Evolutionary conservation across 2,797 vertebrate genomes (phyloP).

Genomic region (Hippocampus kuda): DNA sequence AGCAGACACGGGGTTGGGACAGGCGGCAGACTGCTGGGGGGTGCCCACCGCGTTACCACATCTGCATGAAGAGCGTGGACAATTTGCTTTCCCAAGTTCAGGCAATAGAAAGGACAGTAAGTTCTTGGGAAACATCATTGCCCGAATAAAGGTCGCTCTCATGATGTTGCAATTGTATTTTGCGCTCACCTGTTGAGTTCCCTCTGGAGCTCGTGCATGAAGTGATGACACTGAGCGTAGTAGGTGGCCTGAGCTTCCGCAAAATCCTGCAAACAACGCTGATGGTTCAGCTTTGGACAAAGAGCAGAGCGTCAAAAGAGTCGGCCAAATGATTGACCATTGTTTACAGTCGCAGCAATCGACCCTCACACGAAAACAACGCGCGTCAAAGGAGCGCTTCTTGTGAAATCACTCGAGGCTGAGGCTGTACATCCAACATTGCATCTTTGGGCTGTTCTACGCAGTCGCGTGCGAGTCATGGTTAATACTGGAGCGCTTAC

Average conservation of each 20-base stretch:
- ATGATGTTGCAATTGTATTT: background rate
- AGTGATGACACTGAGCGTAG: constrained; percentile 87
- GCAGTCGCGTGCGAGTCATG: background rate
- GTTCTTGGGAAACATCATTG: background rate
- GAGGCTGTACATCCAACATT: too few relatives aligned
- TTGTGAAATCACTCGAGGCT: too few relatives aligned
- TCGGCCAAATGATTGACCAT: background rate
- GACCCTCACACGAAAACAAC: too few relatives aligned
- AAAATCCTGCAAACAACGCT: constrained; percentile 90
- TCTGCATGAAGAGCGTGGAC: constrained; percentile 9
- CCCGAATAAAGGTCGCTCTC: background rate
- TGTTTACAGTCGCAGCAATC: too few relatives aligned
- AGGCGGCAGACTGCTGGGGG: constrained; percentile 52
- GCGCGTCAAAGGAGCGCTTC: too few relatives aligned
- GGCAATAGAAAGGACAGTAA: background rate
- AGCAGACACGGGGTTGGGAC: constrained; percentile 60
- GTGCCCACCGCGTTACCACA: constrained; percentile 62
- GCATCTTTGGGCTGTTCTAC: background rate
- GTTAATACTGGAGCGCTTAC: constrained; percentile 49
- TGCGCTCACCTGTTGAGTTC: constrained; percentile 80
- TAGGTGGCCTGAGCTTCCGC: constrained; percentile 88
- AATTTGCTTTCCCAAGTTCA: background rate
- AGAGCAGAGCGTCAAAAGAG: background rate
- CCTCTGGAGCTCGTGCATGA: constrained; percentile 89
- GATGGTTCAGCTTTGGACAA: constrained; percentile 81